These are phyloP conservation scores for Pseudorasbora parva DNA, from an alignment of 2,113 vertebrate genomes.

Conservation along the genomic window DNA sequence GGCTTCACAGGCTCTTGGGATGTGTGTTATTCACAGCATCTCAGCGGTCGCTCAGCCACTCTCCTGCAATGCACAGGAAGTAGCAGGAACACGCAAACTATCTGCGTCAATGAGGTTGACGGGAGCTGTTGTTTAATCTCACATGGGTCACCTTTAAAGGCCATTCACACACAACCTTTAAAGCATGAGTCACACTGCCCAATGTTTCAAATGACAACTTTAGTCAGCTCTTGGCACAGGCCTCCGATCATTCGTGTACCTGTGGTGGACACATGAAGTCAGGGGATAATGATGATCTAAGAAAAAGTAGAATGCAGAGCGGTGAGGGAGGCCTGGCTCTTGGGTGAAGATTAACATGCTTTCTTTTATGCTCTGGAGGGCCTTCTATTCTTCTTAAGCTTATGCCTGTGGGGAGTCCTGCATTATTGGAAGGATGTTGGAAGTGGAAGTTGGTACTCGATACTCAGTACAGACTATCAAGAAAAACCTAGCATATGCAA, in stretches of 20 bases:
- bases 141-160: constrained; percentile 50
- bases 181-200: constrained; percentile 51
- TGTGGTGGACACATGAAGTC: constrained; percentile 45
- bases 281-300: neutral
- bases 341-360: constrained; percentile 11
- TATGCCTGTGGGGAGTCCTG: constrained; percentile 13
- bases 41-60: constrained; percentile 6
- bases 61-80: constrained; percentile 37
- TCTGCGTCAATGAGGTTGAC: constrained; percentile 41
- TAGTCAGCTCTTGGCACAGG: constrained; percentile 48
- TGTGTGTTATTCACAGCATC: constrained; percentile 30
- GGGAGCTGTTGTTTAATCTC: constrained; percentile 33
- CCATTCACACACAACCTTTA: constrained; percentile 55
- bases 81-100: constrained; percentile 36
- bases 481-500: no score
- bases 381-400: neutral
- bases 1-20: constrained; percentile 11
- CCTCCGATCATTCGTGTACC: constrained; percentile 8
- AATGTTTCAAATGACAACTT: constrained; percentile 44
- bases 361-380: neutral
- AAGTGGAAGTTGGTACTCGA: no score
- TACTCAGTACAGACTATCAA: neutral
- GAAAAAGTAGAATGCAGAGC: constrained; percentile 1
- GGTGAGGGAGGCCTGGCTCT: neutral
- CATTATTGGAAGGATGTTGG: constrained; percentile 39